Evolutionary conservation across 2,888 invertebrate genomes (phyloP).

Genomic region (Troides aeacus): DNA sequence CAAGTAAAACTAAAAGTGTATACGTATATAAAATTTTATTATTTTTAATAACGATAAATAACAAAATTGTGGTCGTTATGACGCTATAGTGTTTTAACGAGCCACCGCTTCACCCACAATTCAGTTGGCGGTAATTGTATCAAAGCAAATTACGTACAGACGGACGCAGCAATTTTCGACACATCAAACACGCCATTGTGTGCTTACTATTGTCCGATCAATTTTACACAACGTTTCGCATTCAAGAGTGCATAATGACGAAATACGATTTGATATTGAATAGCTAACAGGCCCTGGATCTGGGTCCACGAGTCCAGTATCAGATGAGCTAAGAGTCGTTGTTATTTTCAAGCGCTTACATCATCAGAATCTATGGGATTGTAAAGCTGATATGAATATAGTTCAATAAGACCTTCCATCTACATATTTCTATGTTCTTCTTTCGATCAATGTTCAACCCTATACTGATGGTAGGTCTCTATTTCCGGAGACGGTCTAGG

Average conservation of each 20-base stretch:
- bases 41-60: no score
- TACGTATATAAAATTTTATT: no score
- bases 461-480: neutral
- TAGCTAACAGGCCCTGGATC: neutral
- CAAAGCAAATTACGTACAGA: neutral
- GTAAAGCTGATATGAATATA: neutral
- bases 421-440: no score
- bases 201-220: neutral
- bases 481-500: no score
- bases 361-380: no score
- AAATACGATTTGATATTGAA: neutral
- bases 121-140: neutral
- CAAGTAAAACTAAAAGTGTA: no score
- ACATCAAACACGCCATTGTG: slow-evolving; percentile 1
- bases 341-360: no score
- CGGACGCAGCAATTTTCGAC: slow-evolving; percentile 3
- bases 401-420: neutral
- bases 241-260: slow-evolving; percentile 1
- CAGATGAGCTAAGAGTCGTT: no score
- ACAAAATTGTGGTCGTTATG: no score
- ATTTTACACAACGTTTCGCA: neutral
- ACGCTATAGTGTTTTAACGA: neutral
- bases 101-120: neutral
- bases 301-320: no score
- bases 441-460: no score